Conservation (phyloP, 2,797 vertebrate species). For the Cephalopachus bancanus region DNA sequence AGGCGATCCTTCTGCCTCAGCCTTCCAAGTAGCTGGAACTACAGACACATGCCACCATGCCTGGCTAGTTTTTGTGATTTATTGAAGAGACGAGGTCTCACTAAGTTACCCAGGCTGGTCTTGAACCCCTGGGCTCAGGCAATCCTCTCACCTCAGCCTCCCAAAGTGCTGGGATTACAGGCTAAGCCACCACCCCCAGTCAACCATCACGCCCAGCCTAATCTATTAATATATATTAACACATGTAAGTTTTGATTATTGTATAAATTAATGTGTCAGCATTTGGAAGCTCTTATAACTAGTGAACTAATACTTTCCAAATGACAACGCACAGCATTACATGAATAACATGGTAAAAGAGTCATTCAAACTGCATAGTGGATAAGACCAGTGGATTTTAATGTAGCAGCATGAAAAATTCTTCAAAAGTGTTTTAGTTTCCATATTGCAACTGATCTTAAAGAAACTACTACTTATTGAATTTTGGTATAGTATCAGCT, state of each 20-base stretch:
- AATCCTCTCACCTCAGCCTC: too few species aligned
- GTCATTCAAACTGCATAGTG: neutral
- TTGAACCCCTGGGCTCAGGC: too few species aligned
- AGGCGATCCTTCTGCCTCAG: too few species aligned
- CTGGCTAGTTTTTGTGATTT: too few species aligned
- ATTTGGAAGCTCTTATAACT: slow-evolving; percentile 22
- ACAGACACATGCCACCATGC: too few species aligned
- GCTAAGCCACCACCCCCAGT: too few species aligned
- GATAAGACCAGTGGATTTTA: neutral
- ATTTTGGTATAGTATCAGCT: slow-evolving; percentile 9
- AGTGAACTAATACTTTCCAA: slow-evolving; percentile 19
- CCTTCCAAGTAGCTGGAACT: too few species aligned
- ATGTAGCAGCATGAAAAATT: neutral
- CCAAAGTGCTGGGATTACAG: too few species aligned
- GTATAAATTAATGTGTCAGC: neutral
- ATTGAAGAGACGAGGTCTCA: too few species aligned
- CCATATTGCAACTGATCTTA: neutral
- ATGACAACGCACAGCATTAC: neutral
- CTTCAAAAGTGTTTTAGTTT: neutral
- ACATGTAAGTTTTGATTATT: slow-evolving; percentile 14
- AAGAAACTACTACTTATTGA: neutral
- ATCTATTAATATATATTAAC: neutral
- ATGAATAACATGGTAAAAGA: neutral
- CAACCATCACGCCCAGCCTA: too few species aligned
- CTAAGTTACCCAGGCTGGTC: too few species aligned